phyloP scores from a whole-genome alignment of 2,888 invertebrate genomes.

The Dorcus parallelipipedus region DNA sequence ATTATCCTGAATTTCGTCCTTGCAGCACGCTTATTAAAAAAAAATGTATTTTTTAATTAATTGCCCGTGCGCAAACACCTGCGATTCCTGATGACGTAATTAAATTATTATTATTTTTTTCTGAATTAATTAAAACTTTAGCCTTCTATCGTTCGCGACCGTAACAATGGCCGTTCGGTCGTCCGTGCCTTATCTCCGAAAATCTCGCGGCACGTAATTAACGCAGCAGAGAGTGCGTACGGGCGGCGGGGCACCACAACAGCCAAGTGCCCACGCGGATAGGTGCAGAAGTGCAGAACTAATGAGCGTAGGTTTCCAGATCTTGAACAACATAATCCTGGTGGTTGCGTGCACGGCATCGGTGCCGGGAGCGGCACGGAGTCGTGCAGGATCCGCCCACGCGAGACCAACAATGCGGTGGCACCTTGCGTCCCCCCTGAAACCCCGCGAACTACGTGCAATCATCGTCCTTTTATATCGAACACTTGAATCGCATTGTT shows the following conservation, averaged over 20 bases:
- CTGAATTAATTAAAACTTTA: too few species aligned
- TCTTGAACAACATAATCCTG: slow-evolving; percentile 42
- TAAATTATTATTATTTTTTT: too few species aligned
- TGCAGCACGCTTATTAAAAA: too few species aligned
- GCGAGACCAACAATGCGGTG: slow-evolving; percentile 26
- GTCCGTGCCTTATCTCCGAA: neutral
- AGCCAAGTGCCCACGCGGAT: slow-evolving; percentile 24
- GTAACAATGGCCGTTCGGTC: too few species aligned
- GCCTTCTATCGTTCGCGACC: too few species aligned
- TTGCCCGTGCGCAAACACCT: too few species aligned
- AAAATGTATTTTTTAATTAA: too few species aligned
- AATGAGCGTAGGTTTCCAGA: slow-evolving; percentile 42
- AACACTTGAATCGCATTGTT: slow-evolving; percentile 19
- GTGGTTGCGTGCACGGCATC: slow-evolving; percentile 24
- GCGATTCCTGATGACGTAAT: too few species aligned
- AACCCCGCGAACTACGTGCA: slow-evolving; percentile 13
- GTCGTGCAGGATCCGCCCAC: slow-evolving; percentile 31
- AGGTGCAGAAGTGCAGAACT: slow-evolving; percentile 40
- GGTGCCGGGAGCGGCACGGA: slow-evolving; percentile 29
- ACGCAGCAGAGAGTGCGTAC: neutral
- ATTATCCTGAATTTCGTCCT: too few species aligned
- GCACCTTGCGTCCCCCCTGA: slow-evolving; percentile 23
- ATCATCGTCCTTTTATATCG: slow-evolving; percentile 20
- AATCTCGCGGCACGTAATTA: neutral
- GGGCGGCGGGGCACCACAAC: neutral